These are phyloP conservation scores for Boleophthalmus pectinirostris DNA, from an alignment of 2,113 vertebrate species.

Conservation along the genomic window DNA sequence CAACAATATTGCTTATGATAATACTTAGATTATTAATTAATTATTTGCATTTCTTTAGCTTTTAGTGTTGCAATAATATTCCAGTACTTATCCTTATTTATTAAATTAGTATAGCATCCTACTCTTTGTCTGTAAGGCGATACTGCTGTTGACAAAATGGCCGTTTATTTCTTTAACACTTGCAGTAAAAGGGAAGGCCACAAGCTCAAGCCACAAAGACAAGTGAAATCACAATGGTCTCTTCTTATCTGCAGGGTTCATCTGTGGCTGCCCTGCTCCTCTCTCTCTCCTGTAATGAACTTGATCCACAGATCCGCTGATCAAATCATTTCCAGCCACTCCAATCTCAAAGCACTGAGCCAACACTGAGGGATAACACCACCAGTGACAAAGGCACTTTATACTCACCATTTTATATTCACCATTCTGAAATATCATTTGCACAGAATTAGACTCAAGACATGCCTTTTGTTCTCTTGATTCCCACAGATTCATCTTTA, in stretches of 20 bases:
- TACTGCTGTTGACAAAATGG: neutral
- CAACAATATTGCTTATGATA: too few relatives aligned
- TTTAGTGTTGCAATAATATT: too few relatives aligned
- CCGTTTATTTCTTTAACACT: neutral
- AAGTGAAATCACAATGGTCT: conserved; percentile 17
- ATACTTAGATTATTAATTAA: too few relatives aligned
- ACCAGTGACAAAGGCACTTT: conserved; percentile 3
- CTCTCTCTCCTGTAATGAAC: conserved; percentile 53
- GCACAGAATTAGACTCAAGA: neutral
- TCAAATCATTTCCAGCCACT: conserved; percentile 46
- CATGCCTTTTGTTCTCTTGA: neutral
- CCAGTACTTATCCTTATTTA: too few relatives aligned
- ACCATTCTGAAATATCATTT: neutral
- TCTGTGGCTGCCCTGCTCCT: conserved; percentile 35
- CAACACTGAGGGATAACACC: conserved; percentile 24
- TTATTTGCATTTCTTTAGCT: too few relatives aligned
- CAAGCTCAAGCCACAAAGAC: conserved; percentile 16
- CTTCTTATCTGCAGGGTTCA: conserved; percentile 41
- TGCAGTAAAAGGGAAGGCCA: neutral
- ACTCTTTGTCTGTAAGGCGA: neutral
- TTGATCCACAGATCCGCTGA: conserved; percentile 56
- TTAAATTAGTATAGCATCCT: neutral
- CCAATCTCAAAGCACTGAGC: conserved; percentile 37
- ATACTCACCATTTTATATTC: neutral
- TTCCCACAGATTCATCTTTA: conserved; percentile 2